Base-by-base conservation (phyloP, 2,113 vertebrate species). In the Ptilonorhynchus violaceus region DNA sequence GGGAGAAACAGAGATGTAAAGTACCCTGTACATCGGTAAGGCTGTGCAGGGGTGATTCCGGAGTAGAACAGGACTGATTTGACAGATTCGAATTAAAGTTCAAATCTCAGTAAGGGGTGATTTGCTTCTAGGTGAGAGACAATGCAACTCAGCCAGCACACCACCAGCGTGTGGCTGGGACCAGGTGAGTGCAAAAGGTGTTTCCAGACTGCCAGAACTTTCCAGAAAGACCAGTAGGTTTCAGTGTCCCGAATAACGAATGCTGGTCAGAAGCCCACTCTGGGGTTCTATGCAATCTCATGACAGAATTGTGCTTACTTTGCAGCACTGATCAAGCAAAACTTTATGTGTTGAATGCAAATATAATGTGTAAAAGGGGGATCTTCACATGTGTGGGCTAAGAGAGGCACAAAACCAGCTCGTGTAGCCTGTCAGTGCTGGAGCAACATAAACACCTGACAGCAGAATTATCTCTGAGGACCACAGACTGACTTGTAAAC, bases 61-160 rank as follows among this genome's bases (percentile, higher is more conserved):
- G 56, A 27, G 35, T 1, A 25, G 63, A 24, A 33, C 8, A 27
- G 13, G 41, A 25, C n/a, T 33, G 15, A 28, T 67, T 23, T 15
- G 8, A 39, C 11, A 35, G 50, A 7, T 81, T 16, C n/a, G 41
- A 59, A 24, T 53, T 27, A 6, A n/a, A 60, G 44, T 53, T 86
- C 44, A 44, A 13, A 47, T 74, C 55, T 81, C 39, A 10, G 25
- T 31, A 39, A 31, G n/a, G 28, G 21, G 13, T 33, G 44, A 19
- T 56, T 60, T 85, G 52, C 25, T 68, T 20, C 37, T 44, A 5
- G 37, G 19, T 1, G 3, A 77, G 75, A n/a, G 21, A 5, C 13
- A 11, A 0, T 73, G 37, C 17, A 72, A 4, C 52, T 44, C 0
- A 1, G 21, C 15, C 62, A 41, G 31, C 41, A 13, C 10, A 8